Evolutionary conservation across 2,888 invertebrate genomes (phyloP).

Genomic region (Drosophila aldrichi): DNA sequence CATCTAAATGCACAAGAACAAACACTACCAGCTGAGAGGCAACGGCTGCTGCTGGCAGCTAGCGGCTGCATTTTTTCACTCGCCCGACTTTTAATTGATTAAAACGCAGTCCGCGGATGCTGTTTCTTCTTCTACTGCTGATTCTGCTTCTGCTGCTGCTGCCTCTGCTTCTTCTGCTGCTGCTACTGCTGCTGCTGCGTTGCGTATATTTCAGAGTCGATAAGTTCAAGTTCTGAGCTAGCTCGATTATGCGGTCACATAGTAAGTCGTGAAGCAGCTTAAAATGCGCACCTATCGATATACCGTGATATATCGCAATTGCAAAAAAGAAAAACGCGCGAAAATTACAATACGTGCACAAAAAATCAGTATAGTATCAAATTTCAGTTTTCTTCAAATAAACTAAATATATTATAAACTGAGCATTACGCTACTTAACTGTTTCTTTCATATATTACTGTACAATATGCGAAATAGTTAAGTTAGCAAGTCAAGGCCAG

Average conservation of each 20-base stretch:
- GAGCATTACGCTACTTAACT: too few species aligned
- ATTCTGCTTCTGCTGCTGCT: slow-evolving; percentile 32
- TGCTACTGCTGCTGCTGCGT: slow-evolving; percentile 21
- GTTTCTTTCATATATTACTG: not conserved
- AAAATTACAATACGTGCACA: not conserved
- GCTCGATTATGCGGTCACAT: slow-evolving; percentile 12
- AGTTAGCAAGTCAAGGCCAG: not conserved
- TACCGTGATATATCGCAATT: not conserved
- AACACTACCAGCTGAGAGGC: slow-evolving; percentile 37
- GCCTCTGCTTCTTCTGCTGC: slow-evolving; percentile 18
- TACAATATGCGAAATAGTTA: not conserved
- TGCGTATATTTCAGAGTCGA: slow-evolving; percentile 35
- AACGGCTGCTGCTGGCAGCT: slow-evolving; percentile 54
- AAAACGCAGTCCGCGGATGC: slow-evolving; percentile 39
- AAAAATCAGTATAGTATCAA: too few species aligned
- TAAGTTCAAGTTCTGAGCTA: slow-evolving; percentile 19
- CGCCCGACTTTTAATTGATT: slow-evolving; percentile 58
- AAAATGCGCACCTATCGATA: slow-evolving; percentile 12
- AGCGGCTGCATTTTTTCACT: slow-evolving; percentile 59
- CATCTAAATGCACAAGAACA: slow-evolving; percentile 19
- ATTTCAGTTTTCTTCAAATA: not conserved
- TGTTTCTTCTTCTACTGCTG: slow-evolving; percentile 37
- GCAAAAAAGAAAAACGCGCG: slow-evolving; percentile 7
- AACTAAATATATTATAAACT: not conserved
- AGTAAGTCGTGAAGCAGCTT: not conserved